Conservation (phyloP, 2,113 vertebrate genomes). For the Actenoides lindsayi region DNA sequence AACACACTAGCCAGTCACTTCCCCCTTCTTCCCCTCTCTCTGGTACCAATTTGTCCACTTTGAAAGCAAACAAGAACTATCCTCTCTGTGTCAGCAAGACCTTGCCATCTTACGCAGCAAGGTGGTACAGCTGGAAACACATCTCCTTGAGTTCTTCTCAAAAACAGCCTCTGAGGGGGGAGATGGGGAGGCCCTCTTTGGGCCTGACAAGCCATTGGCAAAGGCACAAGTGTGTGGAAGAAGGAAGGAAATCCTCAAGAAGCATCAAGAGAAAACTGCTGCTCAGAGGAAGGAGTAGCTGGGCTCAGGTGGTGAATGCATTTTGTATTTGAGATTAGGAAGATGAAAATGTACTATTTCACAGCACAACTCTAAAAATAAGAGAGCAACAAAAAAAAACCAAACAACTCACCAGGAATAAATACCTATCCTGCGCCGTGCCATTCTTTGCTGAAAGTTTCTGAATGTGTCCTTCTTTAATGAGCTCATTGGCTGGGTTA, state of each 20-base stretch:
- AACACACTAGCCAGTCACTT: background rate
- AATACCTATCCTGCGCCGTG: conserved; percentile 92
- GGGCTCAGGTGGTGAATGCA: background rate
- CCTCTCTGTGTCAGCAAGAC: rapidly evolving
- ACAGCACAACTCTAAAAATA: background rate
- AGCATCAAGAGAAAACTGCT: background rate
- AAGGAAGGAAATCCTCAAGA: background rate
- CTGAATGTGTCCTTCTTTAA: conserved; percentile 96
- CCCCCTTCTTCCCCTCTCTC: background rate
- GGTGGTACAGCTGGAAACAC: background rate
- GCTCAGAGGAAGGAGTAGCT: background rate
- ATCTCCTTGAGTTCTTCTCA: rapidly evolving
- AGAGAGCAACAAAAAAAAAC: background rate
- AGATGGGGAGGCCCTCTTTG: background rate
- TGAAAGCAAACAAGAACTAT: background rate
- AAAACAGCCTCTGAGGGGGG: background rate
- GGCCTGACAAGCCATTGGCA: background rate
- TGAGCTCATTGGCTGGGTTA: conserved; percentile 95
- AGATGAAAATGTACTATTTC: background rate
- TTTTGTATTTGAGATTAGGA: background rate
- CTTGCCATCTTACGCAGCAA: background rate
- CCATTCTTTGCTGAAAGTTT: conserved; percentile 97
- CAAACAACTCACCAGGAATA: conserved; percentile 90
- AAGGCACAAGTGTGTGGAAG: background rate
- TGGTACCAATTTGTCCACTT: too few species aligned